A percentile compares a stretch with the other conserved stretches of the same genome.
These are phyloP conservation scores for Agelastica alni DNA, from an alignment of 2,888 invertebrate genomes.

Conservation along the genomic window DNA sequence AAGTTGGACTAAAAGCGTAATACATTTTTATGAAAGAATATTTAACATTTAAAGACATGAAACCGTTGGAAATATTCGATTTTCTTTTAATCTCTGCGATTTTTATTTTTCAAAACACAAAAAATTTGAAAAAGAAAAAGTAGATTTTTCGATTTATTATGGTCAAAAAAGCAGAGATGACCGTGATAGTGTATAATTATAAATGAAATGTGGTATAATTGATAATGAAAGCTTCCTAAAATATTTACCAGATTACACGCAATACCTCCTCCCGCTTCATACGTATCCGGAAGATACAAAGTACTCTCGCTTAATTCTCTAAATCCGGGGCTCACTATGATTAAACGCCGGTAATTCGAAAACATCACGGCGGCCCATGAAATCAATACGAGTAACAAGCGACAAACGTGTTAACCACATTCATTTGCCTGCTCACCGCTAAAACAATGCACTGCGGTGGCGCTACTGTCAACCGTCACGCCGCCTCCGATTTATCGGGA, in stretches of 20 bases:
- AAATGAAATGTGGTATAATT: no score
- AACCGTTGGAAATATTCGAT: neutral
- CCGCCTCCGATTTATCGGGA: slow-evolving; percentile 37
- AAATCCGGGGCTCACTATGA: slow-evolving; percentile 54
- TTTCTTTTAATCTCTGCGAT: neutral
- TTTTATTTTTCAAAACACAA: neutral
- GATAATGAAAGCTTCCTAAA: no score
- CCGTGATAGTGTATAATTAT: no score
- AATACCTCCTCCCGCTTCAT: neutral
- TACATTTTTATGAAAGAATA: no score
- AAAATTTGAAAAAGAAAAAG: no score
- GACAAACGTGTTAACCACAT: slow-evolving; percentile 59
- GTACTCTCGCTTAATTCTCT: slow-evolving; percentile 31
- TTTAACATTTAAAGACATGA: no score
- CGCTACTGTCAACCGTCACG: slow-evolving; percentile 47
- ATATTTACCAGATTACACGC: neutral
- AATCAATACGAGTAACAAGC: slow-evolving; percentile 56
- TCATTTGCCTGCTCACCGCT: slow-evolving; percentile 58
- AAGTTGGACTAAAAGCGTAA: no score
- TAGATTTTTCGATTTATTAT: no score
- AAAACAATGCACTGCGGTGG: slow-evolving; percentile 57
- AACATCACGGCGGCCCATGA: slow-evolving; percentile 52
- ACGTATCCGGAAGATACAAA: slow-evolving; percentile 8
- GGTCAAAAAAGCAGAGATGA: no score
- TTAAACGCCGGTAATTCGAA: slow-evolving; percentile 55